Evolutionary conservation across 2,113 vertebrate genomes (phyloP), one percentile per base, ranked within the genome.

Genomic region (Pteronura brasiliensis): DNA sequence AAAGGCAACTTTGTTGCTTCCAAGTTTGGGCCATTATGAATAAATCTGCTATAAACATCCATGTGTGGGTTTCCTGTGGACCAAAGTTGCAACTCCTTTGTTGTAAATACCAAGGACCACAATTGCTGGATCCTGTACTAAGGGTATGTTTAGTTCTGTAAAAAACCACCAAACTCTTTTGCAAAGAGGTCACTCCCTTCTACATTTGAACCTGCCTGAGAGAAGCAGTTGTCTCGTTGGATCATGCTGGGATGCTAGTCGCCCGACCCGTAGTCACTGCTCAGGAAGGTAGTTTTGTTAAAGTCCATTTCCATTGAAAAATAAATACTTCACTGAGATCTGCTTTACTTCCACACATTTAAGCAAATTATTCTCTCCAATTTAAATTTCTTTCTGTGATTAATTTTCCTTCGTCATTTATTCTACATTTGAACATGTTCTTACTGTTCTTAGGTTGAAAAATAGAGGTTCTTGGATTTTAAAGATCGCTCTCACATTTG

Each of bases 131-230:
- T 47, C 17, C 34, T 7, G 25, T n/a, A 42, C 4, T 47, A 27
- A 49, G 42, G 39, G 39, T 20, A 42, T 42, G 29, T 59, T 72
- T 44, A 23, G 29, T 25, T n/a, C 31, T 25, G 52, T 34, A 59
- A 59, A 52, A 74, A 77, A 39, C 0, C 0, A 34, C 47, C 74
- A 6, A 34, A 11, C n/a, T 71, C 20, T 8, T n/a, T 82, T 57
- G 12, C 13, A 18, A 10, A 25, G 20, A 5, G 86, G 63, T 13
- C 6, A 13, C 7, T 31, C 44, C 4, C 0, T 10, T 31, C 13
- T 29, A 10, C n/a, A 17, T 34, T 39, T 34, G 39, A 0, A 1
- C 17, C 76, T 39, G 76, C 34, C 0, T 0, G 6, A 11, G 7
- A n/a, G n/a, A 42, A 61, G 71, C 11, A 4, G 4, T 29, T 1